Percentiles rank a stretch among this genome's conserved stretches.
phyloP scores from a whole-genome alignment of 2,888 invertebrate genomes.

The Anthophora plumipes region DNA sequence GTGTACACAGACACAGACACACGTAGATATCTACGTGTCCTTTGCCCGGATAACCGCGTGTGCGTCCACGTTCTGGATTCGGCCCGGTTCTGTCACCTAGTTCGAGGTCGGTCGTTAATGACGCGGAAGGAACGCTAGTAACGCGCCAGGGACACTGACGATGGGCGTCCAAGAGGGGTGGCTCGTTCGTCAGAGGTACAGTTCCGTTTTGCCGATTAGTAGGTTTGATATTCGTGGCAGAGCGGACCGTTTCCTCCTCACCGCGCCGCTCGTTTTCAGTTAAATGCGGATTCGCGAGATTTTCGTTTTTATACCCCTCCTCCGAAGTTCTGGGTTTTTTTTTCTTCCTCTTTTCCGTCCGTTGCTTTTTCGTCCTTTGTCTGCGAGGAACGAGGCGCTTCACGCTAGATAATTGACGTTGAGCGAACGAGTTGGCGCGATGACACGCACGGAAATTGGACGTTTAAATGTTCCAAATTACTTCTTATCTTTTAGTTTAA shows the following conservation, averaged over 20 bases:
- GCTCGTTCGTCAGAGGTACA: slow-evolving; percentile 50
- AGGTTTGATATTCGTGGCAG: slow-evolving; percentile 56
- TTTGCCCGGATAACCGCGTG: no score
- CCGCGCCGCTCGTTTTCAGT: slow-evolving; percentile 11
- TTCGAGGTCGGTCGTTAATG: slow-evolving; percentile 60
- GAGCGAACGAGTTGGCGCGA: background rate
- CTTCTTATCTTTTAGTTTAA: no score
- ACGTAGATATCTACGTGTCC: background rate
- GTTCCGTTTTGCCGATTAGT: slow-evolving; percentile 59
- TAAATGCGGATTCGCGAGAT: slow-evolving; percentile 8
- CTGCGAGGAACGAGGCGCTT: background rate
- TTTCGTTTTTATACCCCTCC: background rate
- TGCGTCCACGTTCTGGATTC: slow-evolving; percentile 27
- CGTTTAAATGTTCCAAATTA: no score
- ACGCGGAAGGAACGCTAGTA: slow-evolving; percentile 51
- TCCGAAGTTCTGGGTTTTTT: background rate
- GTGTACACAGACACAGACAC: background rate
- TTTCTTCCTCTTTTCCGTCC: no score
- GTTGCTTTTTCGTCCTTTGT: background rate
- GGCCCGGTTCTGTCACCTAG: slow-evolving; percentile 30
- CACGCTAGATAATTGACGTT: background rate
- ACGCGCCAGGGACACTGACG: slow-evolving; percentile 1
- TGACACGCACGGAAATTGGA: no score
- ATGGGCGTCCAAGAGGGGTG: slow-evolving; percentile 21
- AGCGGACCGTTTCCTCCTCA: slow-evolving; percentile 32